Percentiles rank a stretch among this genome's conserved stretches.
These are phyloP conservation scores for Limnephilus rhombicus DNA, from an alignment of 2,888 invertebrate genomes.

Conservation along the genomic window DNA sequence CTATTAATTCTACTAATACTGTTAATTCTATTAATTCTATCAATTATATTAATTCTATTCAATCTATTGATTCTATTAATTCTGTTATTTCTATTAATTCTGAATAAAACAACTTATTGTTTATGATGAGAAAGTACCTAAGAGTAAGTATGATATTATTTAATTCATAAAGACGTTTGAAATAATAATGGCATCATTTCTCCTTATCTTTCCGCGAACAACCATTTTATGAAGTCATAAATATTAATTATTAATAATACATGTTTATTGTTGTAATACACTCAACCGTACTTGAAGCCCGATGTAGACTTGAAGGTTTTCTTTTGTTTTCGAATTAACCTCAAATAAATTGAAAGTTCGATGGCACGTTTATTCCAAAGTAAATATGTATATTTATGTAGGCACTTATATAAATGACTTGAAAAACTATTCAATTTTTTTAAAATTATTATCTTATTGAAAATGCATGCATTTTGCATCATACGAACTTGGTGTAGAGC, in stretches of 20 bases:
- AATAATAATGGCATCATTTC: background rate
- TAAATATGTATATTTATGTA: background rate
- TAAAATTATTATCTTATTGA: no score
- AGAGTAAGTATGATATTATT: background rate
- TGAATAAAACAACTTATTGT: background rate
- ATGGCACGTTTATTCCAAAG: background rate
- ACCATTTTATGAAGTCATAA: background rate
- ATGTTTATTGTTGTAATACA: background rate
- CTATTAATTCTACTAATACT: no score
- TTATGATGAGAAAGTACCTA: background rate
- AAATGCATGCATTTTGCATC: no score
- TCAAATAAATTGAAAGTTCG: background rate
- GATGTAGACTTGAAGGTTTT: background rate
- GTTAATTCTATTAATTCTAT: no score
- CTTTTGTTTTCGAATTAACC: background rate
- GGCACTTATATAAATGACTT: background rate
- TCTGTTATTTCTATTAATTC: no score
- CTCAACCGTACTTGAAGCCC: background rate
- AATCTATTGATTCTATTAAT: no score
- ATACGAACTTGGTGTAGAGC: no score
- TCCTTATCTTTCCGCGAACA: background rate
- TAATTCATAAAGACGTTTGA: background rate
- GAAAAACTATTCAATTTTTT: no score
- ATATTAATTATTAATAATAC: background rate
- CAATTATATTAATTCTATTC: no score